Conservation (phyloP, 2,888 invertebrate genomes). For the Diarsia mendica region DNA sequence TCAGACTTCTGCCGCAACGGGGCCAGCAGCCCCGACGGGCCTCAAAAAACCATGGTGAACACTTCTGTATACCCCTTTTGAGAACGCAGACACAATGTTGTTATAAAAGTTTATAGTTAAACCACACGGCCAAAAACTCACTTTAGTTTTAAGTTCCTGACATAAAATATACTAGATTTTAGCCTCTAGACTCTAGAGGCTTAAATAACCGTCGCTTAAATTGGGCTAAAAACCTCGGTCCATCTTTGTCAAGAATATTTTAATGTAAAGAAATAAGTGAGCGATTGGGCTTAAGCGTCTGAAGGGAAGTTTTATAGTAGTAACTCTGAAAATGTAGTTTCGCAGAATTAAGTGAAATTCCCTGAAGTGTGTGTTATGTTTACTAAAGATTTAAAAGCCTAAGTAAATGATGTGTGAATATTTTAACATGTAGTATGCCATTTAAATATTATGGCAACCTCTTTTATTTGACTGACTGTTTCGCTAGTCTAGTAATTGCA, state of each 20-base stretch:
- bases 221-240: constrained; percentile 27
- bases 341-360: background rate
- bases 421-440: no score
- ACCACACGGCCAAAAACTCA: background rate
- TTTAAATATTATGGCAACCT: no score
- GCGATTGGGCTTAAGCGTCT: constrained; percentile 48
- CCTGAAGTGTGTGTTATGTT: background rate
- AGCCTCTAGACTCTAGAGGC: background rate
- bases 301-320: constrained; percentile 19
- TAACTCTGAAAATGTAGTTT: constrained; percentile 43
- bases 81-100: background rate
- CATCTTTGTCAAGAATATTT: constrained; percentile 52
- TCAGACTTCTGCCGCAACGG: no score
- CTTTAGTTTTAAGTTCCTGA: background rate
- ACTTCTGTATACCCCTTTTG: background rate
- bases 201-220: constrained; percentile 45
- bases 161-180: background rate
- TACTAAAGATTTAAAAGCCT: background rate
- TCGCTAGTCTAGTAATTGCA: no score
- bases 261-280: constrained; percentile 54
- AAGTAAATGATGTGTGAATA: background rate
- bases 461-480: no score
- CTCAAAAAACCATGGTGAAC: no score
- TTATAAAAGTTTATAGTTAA: background rate
- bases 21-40: no score